These are phyloP conservation scores for Drosophila greeni DNA, from an alignment of 2,888 invertebrate species.

Conservation along the genomic window DNA sequence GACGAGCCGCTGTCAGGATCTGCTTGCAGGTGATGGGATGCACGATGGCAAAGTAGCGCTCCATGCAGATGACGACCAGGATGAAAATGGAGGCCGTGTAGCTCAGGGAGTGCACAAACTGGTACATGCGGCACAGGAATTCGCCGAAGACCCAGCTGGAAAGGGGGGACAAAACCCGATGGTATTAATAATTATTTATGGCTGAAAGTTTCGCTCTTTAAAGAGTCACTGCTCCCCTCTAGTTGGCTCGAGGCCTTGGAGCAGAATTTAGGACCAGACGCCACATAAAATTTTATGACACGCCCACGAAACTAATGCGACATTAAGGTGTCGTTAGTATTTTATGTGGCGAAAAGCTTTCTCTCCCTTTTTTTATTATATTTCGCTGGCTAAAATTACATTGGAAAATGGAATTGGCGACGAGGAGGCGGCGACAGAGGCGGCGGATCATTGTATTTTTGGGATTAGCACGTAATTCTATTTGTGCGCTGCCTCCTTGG, in stretches of 20 bases:
- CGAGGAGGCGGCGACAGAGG: conserved; percentile 6
- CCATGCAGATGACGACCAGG: conserved; percentile 91
- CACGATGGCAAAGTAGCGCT: conserved; percentile 91
- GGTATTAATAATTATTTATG: conserved; percentile 28
- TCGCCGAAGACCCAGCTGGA: conserved; percentile 89
- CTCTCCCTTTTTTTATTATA: conserved; percentile 40
- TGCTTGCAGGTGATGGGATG: conserved; percentile 91
- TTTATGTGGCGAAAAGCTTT: conserved; percentile 44
- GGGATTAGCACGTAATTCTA: conserved; percentile 56
- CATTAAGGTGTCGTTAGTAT: conserved; percentile 58
- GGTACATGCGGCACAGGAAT: conserved; percentile 93
- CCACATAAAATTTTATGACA: conserved; percentile 49
- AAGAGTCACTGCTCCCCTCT: conserved; percentile 15
- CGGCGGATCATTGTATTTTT: conserved; percentile 42
- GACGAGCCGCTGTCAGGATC: conserved; percentile 86
- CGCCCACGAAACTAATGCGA: conserved; percentile 53
- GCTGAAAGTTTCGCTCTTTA: conserved; percentile 10
- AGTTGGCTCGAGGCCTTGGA: conserved; percentile 6
- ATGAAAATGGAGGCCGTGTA: conserved; percentile 95
- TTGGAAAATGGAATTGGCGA: conserved; percentile 17
- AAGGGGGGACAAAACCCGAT: conserved; percentile 64
- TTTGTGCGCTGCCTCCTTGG: conserved; percentile 13
- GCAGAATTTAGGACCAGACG: conserved; percentile 10
- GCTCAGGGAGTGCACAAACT: conserved; percentile 92
- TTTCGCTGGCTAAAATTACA: conserved; percentile 35